Evolutionary conservation across 2,113 vertebrate genomes (phyloP).

Genomic region (Chunga burmeisteri): DNA sequence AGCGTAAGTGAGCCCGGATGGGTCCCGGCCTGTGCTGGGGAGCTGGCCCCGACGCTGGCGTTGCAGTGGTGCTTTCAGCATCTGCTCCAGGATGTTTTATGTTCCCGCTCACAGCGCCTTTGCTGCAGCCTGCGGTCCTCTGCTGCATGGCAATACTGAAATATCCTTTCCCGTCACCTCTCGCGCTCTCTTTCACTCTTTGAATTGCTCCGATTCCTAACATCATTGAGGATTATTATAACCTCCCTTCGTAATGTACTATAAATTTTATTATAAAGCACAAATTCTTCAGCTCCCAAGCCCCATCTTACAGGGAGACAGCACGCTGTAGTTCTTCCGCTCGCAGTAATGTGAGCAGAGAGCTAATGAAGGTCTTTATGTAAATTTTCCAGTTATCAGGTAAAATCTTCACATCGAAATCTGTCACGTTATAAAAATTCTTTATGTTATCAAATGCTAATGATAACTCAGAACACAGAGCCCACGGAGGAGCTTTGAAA

Average conservation of each 20-base stretch:
- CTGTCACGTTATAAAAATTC: constrained; percentile 81
- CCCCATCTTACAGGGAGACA: constrained; percentile 66
- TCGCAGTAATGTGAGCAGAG: constrained; percentile 71
- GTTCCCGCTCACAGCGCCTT: neutral
- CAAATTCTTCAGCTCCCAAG: constrained; percentile 68
- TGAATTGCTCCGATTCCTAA: constrained; percentile 72
- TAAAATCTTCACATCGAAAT: constrained; percentile 77
- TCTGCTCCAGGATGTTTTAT: constrained; percentile 1
- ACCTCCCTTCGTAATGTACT: constrained; percentile 63
- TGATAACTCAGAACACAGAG: constrained; percentile 77
- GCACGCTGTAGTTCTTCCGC: constrained; percentile 59
- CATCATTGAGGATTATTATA: constrained; percentile 75
- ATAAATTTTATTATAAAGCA: constrained; percentile 77
- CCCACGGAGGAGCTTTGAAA: constrained; percentile 79
- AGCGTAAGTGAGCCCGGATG: accelerated
- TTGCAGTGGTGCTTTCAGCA: neutral
- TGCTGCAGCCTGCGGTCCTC: neutral
- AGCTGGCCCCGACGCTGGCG: accelerated
- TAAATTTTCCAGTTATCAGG: constrained; percentile 80
- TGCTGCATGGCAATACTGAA: constrained; percentile 43
- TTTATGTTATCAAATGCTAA: constrained; percentile 82
- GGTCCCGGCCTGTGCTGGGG: accelerated
- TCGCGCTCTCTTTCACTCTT: constrained; percentile 12
- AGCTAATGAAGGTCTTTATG: constrained; percentile 81
- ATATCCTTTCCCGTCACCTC: constrained; percentile 54